Evolutionary conservation across 2,888 invertebrate genomes (phyloP), one percentile per base, ranked within the genome.

Genomic region (Smittia sp.): DNA sequence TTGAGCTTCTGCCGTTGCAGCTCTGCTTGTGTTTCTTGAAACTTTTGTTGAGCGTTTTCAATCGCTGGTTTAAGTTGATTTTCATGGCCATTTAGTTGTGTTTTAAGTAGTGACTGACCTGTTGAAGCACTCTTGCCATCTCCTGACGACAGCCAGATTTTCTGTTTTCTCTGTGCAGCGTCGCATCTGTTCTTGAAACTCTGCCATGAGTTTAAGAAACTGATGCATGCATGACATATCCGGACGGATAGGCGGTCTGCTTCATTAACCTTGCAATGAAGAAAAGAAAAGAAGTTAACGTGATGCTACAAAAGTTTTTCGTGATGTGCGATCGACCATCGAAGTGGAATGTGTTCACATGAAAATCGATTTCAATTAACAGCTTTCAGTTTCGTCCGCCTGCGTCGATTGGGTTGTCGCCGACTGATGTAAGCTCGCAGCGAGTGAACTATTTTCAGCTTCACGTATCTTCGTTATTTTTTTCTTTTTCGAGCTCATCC

Each of bases 201-300:
- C 77, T 83, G 83, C 83, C 83, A 83, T 58, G 82, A 82, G 76
- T 83, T 83, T 76, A 83, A 76, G 76, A 80, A 83, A 75, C 83
- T 83, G 74, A 83, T 82, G 76, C 83, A 83, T 74, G 80, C 80
- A 74, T 83, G 83, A 74, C 83, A 83, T 74, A 83, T 80, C 38
- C 80, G 77, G 75, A 80, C 75, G 63, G 83, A 83, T n/a, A 83
- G 76, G 13, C 79, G 79, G 77, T 83, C 83, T 75, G 77, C 76
- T 66, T 79, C 75, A 20, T 79, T 78, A 74, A 83, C 80, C 83
- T n/a, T 18, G 25, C 63, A 27, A 32, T 32, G 32, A 32, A 52
- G 15, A 52, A 58, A 22, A 9, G 52, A 46, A 32, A 32, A 32
- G 32, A 32, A 32, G 32, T 32, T 32, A 22, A 58, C 58, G 58